Evolutionary conservation across 2,797 vertebrate species (phyloP).

Genomic region (Tympanoctomys barrerae): DNA sequence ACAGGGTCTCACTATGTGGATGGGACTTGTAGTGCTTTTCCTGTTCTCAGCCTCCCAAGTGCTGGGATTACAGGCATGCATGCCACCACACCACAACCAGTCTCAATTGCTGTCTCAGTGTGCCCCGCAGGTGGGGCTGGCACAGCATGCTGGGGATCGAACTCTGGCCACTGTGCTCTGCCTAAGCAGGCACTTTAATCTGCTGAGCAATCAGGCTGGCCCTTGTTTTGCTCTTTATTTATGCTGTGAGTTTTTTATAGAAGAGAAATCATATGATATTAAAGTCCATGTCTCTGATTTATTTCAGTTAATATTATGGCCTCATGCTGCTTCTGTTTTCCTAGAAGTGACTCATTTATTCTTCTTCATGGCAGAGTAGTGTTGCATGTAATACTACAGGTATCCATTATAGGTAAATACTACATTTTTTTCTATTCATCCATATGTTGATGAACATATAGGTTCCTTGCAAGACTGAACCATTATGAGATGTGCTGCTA

Average conservation of each 20-base stretch:
- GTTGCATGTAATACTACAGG: too few species aligned
- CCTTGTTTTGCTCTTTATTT: neutral
- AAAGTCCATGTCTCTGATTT: neutral
- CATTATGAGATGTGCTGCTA: neutral
- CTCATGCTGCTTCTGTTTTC: neutral
- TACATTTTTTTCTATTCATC: neutral
- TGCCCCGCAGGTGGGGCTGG: too few species aligned
- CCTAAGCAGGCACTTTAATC: too few species aligned
- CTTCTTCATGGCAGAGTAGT: neutral
- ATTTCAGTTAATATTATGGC: neutral
- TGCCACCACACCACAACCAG: too few species aligned
- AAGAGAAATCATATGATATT: neutral
- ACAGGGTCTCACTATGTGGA: too few species aligned
- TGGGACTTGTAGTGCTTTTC: too few species aligned
- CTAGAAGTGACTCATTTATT: neutral
- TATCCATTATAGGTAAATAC: neutral
- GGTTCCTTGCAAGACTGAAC: neutral
- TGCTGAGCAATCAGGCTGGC: neutral
- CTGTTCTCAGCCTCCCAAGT: too few species aligned
- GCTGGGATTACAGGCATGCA: too few species aligned
- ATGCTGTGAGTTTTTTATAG: neutral
- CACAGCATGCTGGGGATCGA: too few species aligned
- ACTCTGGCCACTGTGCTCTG: too few species aligned
- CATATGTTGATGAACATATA: neutral
- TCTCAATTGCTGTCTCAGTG: too few species aligned